These are phyloP conservation scores for Glyptemys insculpta DNA, from an alignment of 2,797 vertebrate genomes.

Conservation along the genomic window DNA sequence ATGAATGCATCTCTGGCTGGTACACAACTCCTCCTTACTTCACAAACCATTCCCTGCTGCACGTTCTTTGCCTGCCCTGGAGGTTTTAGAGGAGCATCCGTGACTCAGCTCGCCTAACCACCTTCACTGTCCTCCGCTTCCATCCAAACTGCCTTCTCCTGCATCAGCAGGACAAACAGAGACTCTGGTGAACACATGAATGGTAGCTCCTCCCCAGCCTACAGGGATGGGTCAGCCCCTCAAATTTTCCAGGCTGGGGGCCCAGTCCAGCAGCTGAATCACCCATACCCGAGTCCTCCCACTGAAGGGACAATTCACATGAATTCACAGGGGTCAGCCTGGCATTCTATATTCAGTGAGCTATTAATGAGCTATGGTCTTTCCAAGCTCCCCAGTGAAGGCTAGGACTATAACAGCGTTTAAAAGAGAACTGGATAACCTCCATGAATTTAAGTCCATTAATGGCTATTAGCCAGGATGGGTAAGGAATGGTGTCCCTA, in stretches of 20 bases:
- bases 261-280: background rate
- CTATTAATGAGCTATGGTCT: background rate
- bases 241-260: background rate
- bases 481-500: too few species aligned
- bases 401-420: too few species aligned
- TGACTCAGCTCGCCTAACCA: rapidly evolving
- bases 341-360: background rate
- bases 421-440: too few species aligned
- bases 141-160: constrained; percentile 26
- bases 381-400: too few species aligned
- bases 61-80: background rate
- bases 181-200: background rate
- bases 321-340: background rate
- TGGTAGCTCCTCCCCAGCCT: too few species aligned
- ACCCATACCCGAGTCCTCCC: background rate
- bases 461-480: too few species aligned
- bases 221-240: background rate
- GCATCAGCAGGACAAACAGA: constrained; percentile 43
- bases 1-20: background rate
- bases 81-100: background rate
- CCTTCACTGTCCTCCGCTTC: background rate
- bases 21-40: background rate
- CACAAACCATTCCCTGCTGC: background rate
- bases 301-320: background rate
- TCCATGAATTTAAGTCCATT: too few species aligned